Conservation (phyloP, 1,140 invertebrate genomes). For the Brachionus manjavacas region DNA sequence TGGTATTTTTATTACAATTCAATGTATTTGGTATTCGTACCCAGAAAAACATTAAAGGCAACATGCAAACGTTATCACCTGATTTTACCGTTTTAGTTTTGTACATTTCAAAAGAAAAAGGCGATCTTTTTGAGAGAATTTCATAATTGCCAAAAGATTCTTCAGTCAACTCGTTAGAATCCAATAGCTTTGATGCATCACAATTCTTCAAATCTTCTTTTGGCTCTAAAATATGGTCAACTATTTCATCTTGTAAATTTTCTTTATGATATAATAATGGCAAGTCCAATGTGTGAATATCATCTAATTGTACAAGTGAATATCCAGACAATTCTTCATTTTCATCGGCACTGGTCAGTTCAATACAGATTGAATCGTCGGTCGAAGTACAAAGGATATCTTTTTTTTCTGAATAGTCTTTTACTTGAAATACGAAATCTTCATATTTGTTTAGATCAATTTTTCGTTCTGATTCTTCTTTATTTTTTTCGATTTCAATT, state of each 20-base stretch:
- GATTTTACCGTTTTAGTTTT: background rate
- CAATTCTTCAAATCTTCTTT: background rate
- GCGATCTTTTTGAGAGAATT: conserved; percentile 5
- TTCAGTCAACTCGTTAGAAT: background rate
- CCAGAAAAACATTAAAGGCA: conserved; percentile 40
- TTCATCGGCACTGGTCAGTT: background rate
- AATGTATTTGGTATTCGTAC: background rate
- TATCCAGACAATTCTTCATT: background rate
- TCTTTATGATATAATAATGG: conserved; percentile 31
- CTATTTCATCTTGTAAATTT: background rate
- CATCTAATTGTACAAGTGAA: background rate
- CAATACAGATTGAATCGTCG: background rate
- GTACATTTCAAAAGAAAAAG: conserved; percentile 11
- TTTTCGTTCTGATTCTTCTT: background rate
- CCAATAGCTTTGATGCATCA: background rate
- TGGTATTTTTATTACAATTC: background rate
- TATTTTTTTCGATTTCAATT: background rate
- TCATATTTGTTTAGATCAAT: conserved; percentile 24
- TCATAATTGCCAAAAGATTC: background rate
- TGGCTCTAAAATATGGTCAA: background rate
- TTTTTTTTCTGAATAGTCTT: background rate
- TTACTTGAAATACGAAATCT: conserved; percentile 17
- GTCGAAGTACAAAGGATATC: background rate
- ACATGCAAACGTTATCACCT: background rate
- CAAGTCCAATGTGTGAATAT: background rate